Evolutionary conservation across 2,113 vertebrate species (phyloP), one percentile per base, ranked within the genome.

Genomic region (Elachura formosa): DNA sequence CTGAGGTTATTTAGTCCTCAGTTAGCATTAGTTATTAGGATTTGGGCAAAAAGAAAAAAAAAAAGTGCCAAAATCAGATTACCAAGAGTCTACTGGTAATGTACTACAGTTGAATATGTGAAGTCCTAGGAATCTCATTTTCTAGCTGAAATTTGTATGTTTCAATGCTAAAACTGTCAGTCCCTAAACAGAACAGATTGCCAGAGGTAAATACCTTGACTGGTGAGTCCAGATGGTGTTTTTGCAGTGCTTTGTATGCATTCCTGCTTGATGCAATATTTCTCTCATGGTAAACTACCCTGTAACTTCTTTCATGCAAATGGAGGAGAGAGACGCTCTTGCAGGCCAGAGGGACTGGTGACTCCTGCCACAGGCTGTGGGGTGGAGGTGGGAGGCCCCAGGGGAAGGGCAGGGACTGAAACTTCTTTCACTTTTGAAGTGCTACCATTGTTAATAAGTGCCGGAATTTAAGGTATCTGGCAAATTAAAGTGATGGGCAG

Each of bases 301-400:
- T 92, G 0, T 86, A 93, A 81, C 75, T 92, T 88, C 73, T 76
- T 67, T 59, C 41, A 91, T 96, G 91, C 86, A 94, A 96, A 93
- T 95, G 12, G 31, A 9, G 33, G 13, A 84, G 26, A 54, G 88
- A 74, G 94, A 96, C 48, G 36, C 68, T 2, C 59, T 87, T n/a
- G 48, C 28, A 72, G 79, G 85, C 83, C 55, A 55, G 68, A 90
- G 88, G 75, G 83, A 93, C 76, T 66, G 86, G 79, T 1, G 14
- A 86, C 43, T 81, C 80, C 80, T 90, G 89, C 94, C 63, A 46
- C 78, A 49, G 76, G 77, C 72, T 74, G 25, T 92, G 83, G 76
- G 69, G 75, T 92, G 93, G 89, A 96, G 89, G 73, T 85, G 78
- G 38, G 59, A 90, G 40, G 77, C 87, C 62, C n/a, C 86, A 67